These are phyloP conservation scores for Tenthredo notha DNA, from an alignment of 2,888 invertebrate genomes.

Conservation along the genomic window DNA sequence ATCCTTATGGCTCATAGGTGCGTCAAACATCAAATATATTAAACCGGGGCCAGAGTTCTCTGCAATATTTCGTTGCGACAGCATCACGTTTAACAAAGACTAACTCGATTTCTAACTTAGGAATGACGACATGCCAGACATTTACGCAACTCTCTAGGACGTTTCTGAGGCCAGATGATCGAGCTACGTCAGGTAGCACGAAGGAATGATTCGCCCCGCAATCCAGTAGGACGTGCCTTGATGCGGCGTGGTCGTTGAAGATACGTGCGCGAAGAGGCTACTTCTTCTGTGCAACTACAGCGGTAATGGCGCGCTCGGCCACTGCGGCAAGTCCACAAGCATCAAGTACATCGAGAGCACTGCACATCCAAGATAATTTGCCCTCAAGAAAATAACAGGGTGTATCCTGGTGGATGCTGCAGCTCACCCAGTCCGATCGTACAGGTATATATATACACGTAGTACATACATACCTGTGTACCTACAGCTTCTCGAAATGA, in stretches of 20 bases:
- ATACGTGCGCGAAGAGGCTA: slow-evolving; percentile 75
- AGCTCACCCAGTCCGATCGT: slow-evolving; percentile 45
- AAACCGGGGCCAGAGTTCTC: background rate
- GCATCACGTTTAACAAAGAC: background rate
- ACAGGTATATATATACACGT: slow-evolving; percentile 45
- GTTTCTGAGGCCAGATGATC: background rate
- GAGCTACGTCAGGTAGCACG: slow-evolving; percentile 63
- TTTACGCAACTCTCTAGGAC: slow-evolving; percentile 34
- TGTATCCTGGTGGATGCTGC: slow-evolving; percentile 60
- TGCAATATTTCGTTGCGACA: background rate
- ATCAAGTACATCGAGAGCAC: slow-evolving; percentile 74
- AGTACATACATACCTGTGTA: slow-evolving; percentile 20
- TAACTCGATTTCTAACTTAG: background rate
- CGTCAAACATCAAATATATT: background rate
- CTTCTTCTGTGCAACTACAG: slow-evolving; percentile 73
- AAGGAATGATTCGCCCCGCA: slow-evolving; percentile 72
- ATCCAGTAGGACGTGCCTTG: slow-evolving; percentile 77
- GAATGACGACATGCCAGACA: background rate
- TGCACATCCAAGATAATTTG: slow-evolving; percentile 70
- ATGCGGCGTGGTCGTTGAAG: slow-evolving; percentile 75
- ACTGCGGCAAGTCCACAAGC: slow-evolving; percentile 60
- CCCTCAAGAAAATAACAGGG: slow-evolving; percentile 76
- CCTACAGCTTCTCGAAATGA: slow-evolving; percentile 38
- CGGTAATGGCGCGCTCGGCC: slow-evolving; percentile 52
- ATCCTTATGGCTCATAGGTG: background rate